Evolutionary conservation across 1,140 invertebrate genomes (phyloP), one percentile per base, ranked within the genome.

Genomic region (Drosophila bipectinata): DNA sequence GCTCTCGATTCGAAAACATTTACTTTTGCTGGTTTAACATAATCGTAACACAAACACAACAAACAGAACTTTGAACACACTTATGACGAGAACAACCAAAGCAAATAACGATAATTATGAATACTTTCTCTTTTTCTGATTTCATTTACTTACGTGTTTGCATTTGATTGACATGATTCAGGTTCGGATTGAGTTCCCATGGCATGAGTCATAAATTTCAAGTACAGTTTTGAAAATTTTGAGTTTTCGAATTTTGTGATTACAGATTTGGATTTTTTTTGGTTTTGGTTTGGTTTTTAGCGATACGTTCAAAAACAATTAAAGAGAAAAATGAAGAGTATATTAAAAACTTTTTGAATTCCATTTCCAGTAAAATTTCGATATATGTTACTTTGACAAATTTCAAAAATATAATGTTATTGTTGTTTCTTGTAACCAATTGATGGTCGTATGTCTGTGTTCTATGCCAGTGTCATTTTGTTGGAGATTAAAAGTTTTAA

Each of bases 11-110:
- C 6, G n/a, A 24, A 52, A 63, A 54, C 32, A 49, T 30, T 53
- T 34, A 64, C 37, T 78, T 79, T 72, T 62, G 59, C 59, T 61
- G 67, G 45, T 69, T 51, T 21, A 83, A 87, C 74, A 47, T 45
- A 88, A 87, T 64, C 32, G 18, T 58, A 84, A 84, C 76, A 79
- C 74, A 87, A 87, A 87, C 82, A 87, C 83, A 87, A 87, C 83
- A 55, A 81, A 87, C 79, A 82, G 61, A 85, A 84, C 78, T 73
- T 73, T 53, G 60, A 84, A 85, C 73, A 85, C 81, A 85, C 78
- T 87, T 85, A 85, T 87, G 82, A 87, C 83, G 83, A 82, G 82
- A 87, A 87, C 82, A 87, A 87, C 82, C 74, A 88, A 87, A 87
- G 82, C 82, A 88, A 84, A 82, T 88, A 87, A 87, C 82, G 63